Base-by-base conservation (phyloP, 2,797 vertebrate genomes). In the Fundulus diaphanus region DNA sequence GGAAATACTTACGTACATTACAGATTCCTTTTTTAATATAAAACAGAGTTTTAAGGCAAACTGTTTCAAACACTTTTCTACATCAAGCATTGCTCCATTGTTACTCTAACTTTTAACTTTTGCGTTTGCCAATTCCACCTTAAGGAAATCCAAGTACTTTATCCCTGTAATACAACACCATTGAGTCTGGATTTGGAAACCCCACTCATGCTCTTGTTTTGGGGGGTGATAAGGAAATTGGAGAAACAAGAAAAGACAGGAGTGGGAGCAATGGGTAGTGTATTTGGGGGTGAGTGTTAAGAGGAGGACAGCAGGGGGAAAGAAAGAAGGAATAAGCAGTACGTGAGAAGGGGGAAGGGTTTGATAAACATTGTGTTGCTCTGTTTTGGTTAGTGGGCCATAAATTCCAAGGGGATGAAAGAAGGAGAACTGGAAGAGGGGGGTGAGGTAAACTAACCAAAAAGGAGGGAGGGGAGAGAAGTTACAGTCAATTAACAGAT, bases 341-440 rank as follows among this genome's bases (percentile, higher is more conserved):
- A 80, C 49, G 70, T 48, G 78, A 76, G 72, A 81, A 79, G 77
- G 61, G 90, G 88, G 84, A 82, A 72, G 80, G 87, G 85, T 72
- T 84, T 90, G 84, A 93, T 87, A 84, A 91, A 87, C 48, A 75
- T 81, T 71, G 82, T 81, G 85, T 88, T 90, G 84, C 89, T 90
- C 87, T 90, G 90, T 92, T 92, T 90, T 83, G 86, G 86, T 90
- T 90, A 83, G 81, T 83, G 80, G 82, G 88, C 79, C 82, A 89
- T 93, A 92, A 93, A 94, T 93, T 90, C 90, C 87, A 88, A 80
- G 40, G 22, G 27, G 80, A 54, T 44, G 81, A n/a, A 69, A 81
- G 71, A 65, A 77, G 73, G 68, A 40, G 71, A 68, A 68, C 3
- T 63, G 52, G 69, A 46, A 48, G 49, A n/a, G 15, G 74, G 77